Percentiles rank a stretch among this genome's conserved stretches.
phyloP scores from a whole-genome alignment of 2,797 vertebrate species.

The Holocentrus rufus region DNA sequence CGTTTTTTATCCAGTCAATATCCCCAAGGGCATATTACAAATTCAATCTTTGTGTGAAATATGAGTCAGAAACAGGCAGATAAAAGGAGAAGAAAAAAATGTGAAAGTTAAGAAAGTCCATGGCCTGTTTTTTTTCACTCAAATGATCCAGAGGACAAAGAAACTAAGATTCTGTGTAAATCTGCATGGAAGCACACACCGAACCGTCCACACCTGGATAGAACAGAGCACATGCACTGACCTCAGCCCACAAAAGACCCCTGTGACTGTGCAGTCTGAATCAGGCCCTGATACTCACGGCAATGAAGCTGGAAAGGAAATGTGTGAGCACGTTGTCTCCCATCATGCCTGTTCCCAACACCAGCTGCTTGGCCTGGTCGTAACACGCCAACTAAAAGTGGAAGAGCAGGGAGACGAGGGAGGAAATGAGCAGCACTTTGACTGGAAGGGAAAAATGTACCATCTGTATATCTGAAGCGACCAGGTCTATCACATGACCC shows the following conservation, averaged over 20 bases:
- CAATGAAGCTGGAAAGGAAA: conserved; percentile 94
- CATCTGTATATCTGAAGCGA: not conserved
- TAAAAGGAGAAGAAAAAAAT: no score
- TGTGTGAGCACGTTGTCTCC: conserved; percentile 91
- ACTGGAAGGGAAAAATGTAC: no score
- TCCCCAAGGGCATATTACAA: no score
- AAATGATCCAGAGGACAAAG: no score
- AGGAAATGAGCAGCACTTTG: not conserved
- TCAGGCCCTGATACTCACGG: conserved; percentile 83
- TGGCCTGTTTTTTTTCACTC: no score
- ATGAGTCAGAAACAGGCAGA: no score
- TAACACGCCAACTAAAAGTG: conserved; percentile 90
- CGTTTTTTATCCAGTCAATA: no score
- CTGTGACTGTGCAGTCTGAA: not conserved
- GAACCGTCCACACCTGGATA: no score
- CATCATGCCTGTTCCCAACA: conserved; percentile 88
- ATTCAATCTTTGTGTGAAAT: no score
- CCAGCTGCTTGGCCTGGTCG: conserved; percentile 97
- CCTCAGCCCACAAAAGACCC: not conserved
- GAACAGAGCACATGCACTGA: not conserved
- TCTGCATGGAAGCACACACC: no score
- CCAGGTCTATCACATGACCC: not conserved
- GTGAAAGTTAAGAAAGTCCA: no score
- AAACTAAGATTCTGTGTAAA: no score
- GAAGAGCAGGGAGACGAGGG: not conserved